Percentiles rank a stretch among this genome's conserved stretches.
phyloP scores from a whole-genome alignment of 2,113 vertebrate species.

The Trogon surrucura region DNA sequence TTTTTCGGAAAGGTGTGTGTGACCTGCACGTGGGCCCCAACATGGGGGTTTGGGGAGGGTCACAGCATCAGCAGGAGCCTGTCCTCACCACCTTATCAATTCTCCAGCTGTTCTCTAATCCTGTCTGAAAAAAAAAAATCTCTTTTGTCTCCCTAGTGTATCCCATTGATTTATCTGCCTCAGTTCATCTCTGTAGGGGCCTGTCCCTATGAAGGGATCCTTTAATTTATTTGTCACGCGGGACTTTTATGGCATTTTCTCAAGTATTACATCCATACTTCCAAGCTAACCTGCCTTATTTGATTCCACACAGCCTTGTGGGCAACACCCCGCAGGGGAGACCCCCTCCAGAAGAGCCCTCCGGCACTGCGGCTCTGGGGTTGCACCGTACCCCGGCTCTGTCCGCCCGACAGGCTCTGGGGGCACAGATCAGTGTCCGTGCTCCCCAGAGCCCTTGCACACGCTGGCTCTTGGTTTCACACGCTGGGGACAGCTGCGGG shows the following conservation, averaged over 20 bases:
- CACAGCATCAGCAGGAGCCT: neutral
- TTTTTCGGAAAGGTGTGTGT: neutral
- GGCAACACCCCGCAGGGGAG: neutral
- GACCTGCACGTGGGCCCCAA: neutral
- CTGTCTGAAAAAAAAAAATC: neutral
- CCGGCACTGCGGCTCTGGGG: neutral
- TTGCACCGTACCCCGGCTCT: accelerated
- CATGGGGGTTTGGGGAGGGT: neutral
- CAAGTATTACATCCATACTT: neutral
- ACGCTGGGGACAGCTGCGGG: too few species aligned
- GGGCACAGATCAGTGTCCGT: accelerated
- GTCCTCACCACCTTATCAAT: neutral
- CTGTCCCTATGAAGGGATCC: neutral
- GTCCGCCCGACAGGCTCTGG: accelerated
- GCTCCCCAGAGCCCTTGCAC: accelerated
- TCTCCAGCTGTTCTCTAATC: neutral
- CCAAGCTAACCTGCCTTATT: neutral
- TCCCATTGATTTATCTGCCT: neutral
- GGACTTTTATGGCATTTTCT: neutral
- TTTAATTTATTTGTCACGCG: neutral
- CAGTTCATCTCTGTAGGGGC: neutral
- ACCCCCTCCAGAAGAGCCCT: neutral
- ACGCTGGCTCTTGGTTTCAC: neutral
- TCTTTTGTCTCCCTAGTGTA: neutral
- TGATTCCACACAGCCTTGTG: neutral